Base-by-base conservation (phyloP, 2,888 invertebrate species). In the Ferdinandea cuprea region DNA sequence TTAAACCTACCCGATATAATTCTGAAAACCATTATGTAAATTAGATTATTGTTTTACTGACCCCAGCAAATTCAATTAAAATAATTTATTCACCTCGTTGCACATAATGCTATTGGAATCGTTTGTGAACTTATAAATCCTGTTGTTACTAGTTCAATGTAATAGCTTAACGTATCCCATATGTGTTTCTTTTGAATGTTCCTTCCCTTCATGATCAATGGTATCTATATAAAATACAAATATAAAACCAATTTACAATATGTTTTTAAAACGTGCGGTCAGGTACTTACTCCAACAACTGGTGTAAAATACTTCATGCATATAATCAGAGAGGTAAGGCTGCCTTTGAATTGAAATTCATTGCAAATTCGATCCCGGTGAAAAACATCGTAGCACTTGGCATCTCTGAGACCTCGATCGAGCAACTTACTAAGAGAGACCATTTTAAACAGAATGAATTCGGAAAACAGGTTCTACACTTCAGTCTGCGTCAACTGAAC, bases 231-330 rank as follows among this genome's bases (percentile, higher is more conserved):
- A 0, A 85, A 52, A 7, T 9, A 11, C 15, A 44, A 59, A 30
- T 1, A 30, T 1, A 3, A 37, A 30, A 59, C 9, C 8, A 7
- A 15, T 2, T 13, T 8, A 15, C 7, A n/a, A 25, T 25, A 25
- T 25, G 4, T 52, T 30, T 9, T 30, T 1, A 4, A 21, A 13
- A 13, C 9, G 8, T 17, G 13, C 28, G 21, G 11, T 3, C 17
- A 17, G 11, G 52, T 21, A 76, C 87, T 87, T 85, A 87, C 87
- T n/a, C 86, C 3, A 9, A 85, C 86, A 50, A 88, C 54, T 0
- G 88, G 88, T 11, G 86, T 68, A 79, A 87, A 89, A 32, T 87
- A 88, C 65, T 88, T 88, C 0, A 85, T 40, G 80, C 86, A 87
- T 8, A 87, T 87, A 48, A 79, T 28, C 2, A 81, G 9, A 37